Percentiles rank a stretch among this genome's conserved stretches.
Conservation (phyloP, 1,140 invertebrate genomes). For the Caenorhabditis tropicalis region DNA sequence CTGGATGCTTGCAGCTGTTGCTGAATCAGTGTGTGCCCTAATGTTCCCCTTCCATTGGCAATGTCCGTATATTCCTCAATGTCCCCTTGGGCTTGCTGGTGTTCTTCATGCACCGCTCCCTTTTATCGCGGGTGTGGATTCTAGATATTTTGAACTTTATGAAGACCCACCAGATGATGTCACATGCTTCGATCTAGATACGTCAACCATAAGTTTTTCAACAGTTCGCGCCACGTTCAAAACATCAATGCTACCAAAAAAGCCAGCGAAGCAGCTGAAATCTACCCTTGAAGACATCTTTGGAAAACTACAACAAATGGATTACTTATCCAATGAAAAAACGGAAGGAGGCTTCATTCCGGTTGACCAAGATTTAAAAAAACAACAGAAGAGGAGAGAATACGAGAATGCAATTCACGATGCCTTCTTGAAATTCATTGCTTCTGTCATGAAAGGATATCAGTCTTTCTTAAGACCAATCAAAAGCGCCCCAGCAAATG, state of each 20-base stretch:
- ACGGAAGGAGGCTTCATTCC: conserved; percentile 53
- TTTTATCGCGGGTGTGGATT: conserved; percentile 94
- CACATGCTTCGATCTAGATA: conserved; percentile 96
- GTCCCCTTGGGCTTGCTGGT: conserved; percentile 84
- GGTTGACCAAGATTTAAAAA: conserved; percentile 54
- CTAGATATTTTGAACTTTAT: conserved; percentile 90
- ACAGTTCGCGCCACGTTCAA: conserved; percentile 64
- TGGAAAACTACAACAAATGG: conserved; percentile 29
- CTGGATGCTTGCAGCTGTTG: conserved; percentile 94
- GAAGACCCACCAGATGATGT: conserved; percentile 90
- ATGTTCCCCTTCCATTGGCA: conserved; percentile 99
- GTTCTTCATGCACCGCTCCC: conserved; percentile 94
- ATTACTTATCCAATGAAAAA: conserved; percentile 2
- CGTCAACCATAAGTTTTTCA: conserved; percentile 80
- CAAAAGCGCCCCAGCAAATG: conserved; percentile 88
- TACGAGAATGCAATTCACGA: conserved; percentile 94
- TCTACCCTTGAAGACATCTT: conserved; percentile 49
- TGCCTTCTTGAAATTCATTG: conserved; percentile 94
- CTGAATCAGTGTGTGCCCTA: conserved; percentile 94
- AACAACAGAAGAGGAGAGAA: conserved; percentile 61
- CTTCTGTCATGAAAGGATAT: conserved; percentile 89
- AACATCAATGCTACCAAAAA: conserved; percentile 69
- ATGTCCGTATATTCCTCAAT: conserved; percentile 97
- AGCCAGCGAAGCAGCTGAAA: conserved; percentile 63
- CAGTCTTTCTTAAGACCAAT: conserved; percentile 88